phyloP scores from a whole-genome alignment of 2,113 vertebrate genomes.

The Melanotaenia duboulayi region DNA sequence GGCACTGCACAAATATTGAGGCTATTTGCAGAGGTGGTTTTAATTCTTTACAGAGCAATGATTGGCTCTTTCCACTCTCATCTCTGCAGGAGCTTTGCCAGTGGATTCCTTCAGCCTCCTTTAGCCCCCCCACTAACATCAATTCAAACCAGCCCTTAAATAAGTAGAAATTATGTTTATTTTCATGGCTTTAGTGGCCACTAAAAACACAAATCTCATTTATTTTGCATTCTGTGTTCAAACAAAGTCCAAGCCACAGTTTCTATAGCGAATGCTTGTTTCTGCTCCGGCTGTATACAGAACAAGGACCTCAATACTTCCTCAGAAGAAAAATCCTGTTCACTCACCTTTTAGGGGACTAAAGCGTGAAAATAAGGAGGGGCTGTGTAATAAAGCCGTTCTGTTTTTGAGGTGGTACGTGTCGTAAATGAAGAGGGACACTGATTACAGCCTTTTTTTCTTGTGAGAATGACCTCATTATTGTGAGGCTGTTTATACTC shows the following conservation, averaged over 20 bases:
- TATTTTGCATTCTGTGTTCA: slow-evolving; percentile 60
- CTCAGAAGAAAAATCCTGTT: slow-evolving; percentile 44
- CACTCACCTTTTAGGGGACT: slow-evolving; percentile 21
- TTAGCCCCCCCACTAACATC: slow-evolving; percentile 6
- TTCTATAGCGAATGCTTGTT: slow-evolving; percentile 42
- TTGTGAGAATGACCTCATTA: slow-evolving; percentile 27
- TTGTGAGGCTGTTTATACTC: slow-evolving; percentile 60
- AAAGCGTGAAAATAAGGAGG: slow-evolving; percentile 47
- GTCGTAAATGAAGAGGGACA: slow-evolving; percentile 30
- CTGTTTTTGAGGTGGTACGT: slow-evolving; percentile 23
- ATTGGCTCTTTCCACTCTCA: slow-evolving; percentile 69
- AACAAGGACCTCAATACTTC: slow-evolving; percentile 59
- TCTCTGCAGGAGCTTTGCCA: slow-evolving; percentile 59
- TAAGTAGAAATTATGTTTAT: slow-evolving; percentile 74
- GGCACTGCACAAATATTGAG: slow-evolving; percentile 76
- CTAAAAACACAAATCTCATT: slow-evolving; percentile 75
- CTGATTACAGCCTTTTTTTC: slow-evolving; percentile 28
- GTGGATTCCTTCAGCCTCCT: slow-evolving; percentile 54
- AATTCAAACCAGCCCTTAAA: slow-evolving; percentile 63
- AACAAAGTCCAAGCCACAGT: slow-evolving; percentile 64
- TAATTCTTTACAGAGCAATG: slow-evolving; percentile 80
- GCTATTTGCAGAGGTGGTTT: slow-evolving; percentile 84
- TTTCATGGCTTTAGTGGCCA: slow-evolving; percentile 70
- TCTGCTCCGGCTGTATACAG: slow-evolving; percentile 40
- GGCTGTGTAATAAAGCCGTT: slow-evolving; percentile 24